Conservation (phyloP, 1,140 invertebrate genomes). For the Aphaenogaster ashmeadi region DNA sequence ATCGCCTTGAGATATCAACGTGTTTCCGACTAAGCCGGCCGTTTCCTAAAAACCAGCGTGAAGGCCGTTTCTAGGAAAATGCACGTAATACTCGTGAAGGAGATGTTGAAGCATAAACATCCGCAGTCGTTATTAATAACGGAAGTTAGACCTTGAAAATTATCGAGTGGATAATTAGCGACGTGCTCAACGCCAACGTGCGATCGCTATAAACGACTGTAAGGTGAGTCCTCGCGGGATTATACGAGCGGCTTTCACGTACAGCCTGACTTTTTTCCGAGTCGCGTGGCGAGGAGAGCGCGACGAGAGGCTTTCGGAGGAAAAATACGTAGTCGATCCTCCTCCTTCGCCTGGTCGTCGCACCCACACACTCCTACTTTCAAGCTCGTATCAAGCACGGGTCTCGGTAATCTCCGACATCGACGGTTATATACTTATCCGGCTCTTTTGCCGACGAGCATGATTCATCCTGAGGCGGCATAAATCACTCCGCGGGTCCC, state of each 20-base stretch:
- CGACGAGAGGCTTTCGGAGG: conserved; percentile 71
- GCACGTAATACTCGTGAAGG: not conserved
- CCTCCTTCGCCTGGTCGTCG: conserved; percentile 73
- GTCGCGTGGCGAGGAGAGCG: conserved; percentile 65
- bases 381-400: conserved; percentile 80
- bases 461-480: conserved; percentile 82
- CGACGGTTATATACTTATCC: conserved; percentile 82
- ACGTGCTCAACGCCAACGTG: conserved; percentile 46
- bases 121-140: conserved; percentile 15
- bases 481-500: conserved; percentile 84
- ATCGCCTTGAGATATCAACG: conserved; percentile 43
- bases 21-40: not conserved
- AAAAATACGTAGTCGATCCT: conserved; percentile 72
- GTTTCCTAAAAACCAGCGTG: not conserved
- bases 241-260: conserved; percentile 79
- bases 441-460: conserved; percentile 80
- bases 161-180: conserved; percentile 48
- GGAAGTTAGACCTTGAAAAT: conserved; percentile 28
- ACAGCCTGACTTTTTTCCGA: conserved; percentile 77
- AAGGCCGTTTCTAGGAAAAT: not conserved
- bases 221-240: conserved; percentile 60
- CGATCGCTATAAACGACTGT: conserved; percentile 20
- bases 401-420: conserved; percentile 84
- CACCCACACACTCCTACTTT: conserved; percentile 83
- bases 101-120: not conserved